These are phyloP conservation scores for Otolemur garnettii DNA, from an alignment of 2,113 vertebrate genomes.

Conservation along the genomic window DNA sequence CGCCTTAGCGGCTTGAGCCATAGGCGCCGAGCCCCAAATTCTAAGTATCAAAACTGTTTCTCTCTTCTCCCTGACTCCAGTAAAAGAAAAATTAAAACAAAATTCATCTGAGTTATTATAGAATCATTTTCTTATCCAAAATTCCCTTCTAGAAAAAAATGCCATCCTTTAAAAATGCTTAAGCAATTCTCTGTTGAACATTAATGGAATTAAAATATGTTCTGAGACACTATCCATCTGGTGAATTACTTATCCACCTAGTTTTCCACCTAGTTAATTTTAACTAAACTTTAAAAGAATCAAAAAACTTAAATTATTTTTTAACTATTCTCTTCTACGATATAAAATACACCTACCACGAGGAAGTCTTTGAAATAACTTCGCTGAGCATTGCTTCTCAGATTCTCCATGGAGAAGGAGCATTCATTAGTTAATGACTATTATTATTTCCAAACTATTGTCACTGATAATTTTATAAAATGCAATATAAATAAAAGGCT, in stretches of 20 bases:
- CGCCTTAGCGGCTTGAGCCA: too few species aligned
- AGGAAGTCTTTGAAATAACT: neutral
- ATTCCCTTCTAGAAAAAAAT: neutral
- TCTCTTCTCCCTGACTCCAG: neutral
- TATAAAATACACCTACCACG: neutral
- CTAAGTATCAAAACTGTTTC: neutral
- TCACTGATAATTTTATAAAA: neutral
- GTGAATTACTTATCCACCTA: neutral
- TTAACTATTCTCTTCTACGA: neutral
- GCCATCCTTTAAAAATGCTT: neutral
- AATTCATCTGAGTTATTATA: neutral
- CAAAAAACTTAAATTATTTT: neutral
- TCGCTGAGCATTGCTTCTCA: neutral
- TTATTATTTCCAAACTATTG: conserved; percentile 14
- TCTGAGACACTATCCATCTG: conserved; percentile 40
- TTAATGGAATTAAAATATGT: conserved; percentile 22
- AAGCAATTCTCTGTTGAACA: conserved; percentile 2
- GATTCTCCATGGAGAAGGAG: neutral
- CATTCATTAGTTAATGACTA: neutral
- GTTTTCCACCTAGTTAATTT: neutral
- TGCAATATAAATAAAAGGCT: neutral
- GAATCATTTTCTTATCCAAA: neutral
- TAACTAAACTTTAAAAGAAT: neutral
- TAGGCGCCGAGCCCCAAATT: neutral
- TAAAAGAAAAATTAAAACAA: conserved; percentile 24